phyloP scores from a whole-genome alignment of 64 coral and sea anemone genomes.

The Montipora foliosa region DNA sequence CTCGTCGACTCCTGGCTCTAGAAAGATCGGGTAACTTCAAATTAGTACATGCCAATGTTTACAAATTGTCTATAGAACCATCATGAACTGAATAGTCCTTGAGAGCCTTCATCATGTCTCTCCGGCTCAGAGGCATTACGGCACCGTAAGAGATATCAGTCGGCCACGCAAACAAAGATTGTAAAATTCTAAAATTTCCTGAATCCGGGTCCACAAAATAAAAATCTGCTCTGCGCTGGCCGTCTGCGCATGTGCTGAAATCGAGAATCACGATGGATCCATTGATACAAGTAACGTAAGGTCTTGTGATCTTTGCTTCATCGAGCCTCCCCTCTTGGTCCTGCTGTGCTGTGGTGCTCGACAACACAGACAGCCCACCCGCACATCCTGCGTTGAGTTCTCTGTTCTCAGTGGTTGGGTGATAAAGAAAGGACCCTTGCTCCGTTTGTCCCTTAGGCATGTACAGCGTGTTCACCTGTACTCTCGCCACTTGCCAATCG shows the following conservation, averaged over 20 bases:
- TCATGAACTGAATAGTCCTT: conserved; percentile 21
- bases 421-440: conserved; percentile 24
- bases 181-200: conserved; percentile 25
- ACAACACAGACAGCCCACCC: not conserved
- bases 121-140: conserved; percentile 38
- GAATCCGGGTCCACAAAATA: conserved; percentile 25
- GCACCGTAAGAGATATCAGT: conserved; percentile 42
- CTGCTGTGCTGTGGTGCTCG: not conserved
- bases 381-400: not conserved
- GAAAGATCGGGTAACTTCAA: no score
- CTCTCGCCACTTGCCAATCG: conserved; percentile 29
- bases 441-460: conserved; percentile 6
- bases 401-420: not conserved
- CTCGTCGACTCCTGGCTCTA: no score
- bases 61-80: not conserved
- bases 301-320: conserved; percentile 37
- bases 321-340: not conserved
- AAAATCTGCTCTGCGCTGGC: conserved; percentile 41
- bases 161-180: conserved; percentile 23
- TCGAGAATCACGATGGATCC: conserved; percentile 23
- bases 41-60: no score
- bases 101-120: conserved; percentile 30
- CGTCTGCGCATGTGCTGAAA: conserved; percentile 45
- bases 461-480: conserved; percentile 27
- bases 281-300: conserved; percentile 48